phyloP scores from a whole-genome alignment of 2,888 invertebrate genomes.

The Bruchidius siliquastri region DNA sequence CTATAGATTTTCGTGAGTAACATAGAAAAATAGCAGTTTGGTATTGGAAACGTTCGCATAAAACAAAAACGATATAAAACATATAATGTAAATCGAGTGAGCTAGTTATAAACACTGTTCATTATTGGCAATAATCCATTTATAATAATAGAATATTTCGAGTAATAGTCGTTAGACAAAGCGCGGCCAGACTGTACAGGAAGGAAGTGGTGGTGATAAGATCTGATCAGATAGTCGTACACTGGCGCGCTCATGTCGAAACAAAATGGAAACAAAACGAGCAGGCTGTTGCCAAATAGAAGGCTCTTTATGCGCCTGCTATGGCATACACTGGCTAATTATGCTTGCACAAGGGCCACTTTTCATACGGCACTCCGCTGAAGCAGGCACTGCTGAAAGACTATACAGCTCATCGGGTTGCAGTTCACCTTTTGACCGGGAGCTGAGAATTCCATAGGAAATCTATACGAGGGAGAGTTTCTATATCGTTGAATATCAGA shows the following conservation, averaged over 20 bases:
- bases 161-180: constrained; percentile 21
- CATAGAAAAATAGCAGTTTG: too few relatives aligned
- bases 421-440: too few relatives aligned
- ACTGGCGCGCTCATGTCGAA: constrained; percentile 28
- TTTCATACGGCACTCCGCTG: background rate
- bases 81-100: constrained; percentile 29
- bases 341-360: constrained; percentile 10
- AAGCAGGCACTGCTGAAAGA: too few relatives aligned
- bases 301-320: constrained; percentile 14
- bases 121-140: constrained; percentile 33
- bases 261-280: constrained; percentile 38
- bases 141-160: constrained; percentile 35
- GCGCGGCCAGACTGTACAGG: constrained; percentile 31
- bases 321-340: background rate
- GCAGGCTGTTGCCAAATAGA: constrained; percentile 29
- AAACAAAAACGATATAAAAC: constrained; percentile 26
- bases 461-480: too few relatives aligned
- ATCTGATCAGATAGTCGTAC: constrained; percentile 35
- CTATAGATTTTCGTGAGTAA: too few relatives aligned
- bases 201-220: constrained; percentile 37
- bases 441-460: too few relatives aligned
- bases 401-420: too few relatives aligned
- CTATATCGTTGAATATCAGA: too few relatives aligned
- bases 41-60: background rate
- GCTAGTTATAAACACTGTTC: constrained; percentile 27